Base-by-base conservation (phyloP, 2,888 invertebrate species). In the Neelides folsomi region DNA sequence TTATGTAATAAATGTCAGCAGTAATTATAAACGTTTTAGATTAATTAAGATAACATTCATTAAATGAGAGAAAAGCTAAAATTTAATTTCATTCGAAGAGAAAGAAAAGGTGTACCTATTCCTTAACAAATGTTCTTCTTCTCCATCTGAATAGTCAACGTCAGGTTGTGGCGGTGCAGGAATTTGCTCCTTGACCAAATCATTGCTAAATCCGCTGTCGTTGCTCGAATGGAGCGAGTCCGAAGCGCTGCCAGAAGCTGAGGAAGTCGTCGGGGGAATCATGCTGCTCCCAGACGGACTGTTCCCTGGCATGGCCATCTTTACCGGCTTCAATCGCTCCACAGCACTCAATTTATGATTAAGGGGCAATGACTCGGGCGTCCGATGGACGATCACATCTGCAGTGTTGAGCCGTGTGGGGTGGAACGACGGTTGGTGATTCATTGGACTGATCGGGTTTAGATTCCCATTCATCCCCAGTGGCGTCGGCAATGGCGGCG, bases 151-250 rank as follows among this genome's bases (percentile, higher is more conserved):
- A 71, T 89, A 88, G 71, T 89, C 88, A 54, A 87, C 80, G 71
- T 89, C 88, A 18, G 89, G 89, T 67, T 86, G 86, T 20, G 82
- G 82, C 3, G 88, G 87, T 34, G 79, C 79, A 9, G 83, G 82
- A 68, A 50, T 49, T 53, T 48, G 52, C 13, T 50, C 49, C 15
- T 52, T 44, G 37, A 19, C 56, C 42, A 58, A 51, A 46, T 89
- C 89, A 69, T 89, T 88, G 67, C 88, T 86, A 71, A 89, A 89
- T 13, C 89, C 89, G 64, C 87, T 88, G 71, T 89, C 89, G 71
- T 89, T 89, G 69, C 87, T 87, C 71, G 87, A 87, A 71, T 89
- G 88, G 63, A 89, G 77, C 39, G 86, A 87, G 52, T 73, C 73
- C 52, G 72, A 70, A 1, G 71, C 72, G 62, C 68, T 71, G 52